phyloP scores from a whole-genome alignment of 1,140 invertebrate species.

The Drosophila pectinifera region DNA sequence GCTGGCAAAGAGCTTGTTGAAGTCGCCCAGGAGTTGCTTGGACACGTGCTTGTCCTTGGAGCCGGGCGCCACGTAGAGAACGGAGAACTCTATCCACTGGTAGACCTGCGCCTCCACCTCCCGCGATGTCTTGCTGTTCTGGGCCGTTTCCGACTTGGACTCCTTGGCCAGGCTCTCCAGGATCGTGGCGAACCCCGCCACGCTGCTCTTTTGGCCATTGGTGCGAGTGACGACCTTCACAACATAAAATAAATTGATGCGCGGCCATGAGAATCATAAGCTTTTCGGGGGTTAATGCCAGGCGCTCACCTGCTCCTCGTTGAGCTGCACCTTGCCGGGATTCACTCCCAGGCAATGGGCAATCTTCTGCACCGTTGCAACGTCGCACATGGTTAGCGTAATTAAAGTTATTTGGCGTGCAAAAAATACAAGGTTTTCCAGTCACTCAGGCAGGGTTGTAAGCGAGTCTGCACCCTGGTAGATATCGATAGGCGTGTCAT shows the following conservation, averaged over 20 bases:
- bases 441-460: no score
- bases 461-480: no score
- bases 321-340: constrained; percentile 66
- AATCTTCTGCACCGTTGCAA: constrained; percentile 76
- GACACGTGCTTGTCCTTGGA: constrained; percentile 81
- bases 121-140: constrained; percentile 59
- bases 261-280: background rate
- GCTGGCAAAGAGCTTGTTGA: constrained; percentile 86
- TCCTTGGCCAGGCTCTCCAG: constrained; percentile 84
- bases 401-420: constrained; percentile 16
- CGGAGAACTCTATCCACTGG: constrained; percentile 87
- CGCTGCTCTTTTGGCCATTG: constrained; percentile 63
- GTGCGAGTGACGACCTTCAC: constrained; percentile 79
- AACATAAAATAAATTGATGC: constrained; percentile 55
- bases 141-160: constrained; percentile 84
- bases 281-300: background rate
- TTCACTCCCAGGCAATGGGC: constrained; percentile 72
- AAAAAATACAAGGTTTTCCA: no score
- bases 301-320: constrained; percentile 69
- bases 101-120: constrained; percentile 77
- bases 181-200: constrained; percentile 86
- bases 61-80: constrained; percentile 85
- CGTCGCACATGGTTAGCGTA: constrained; percentile 72
- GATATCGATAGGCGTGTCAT: constrained; percentile 4
- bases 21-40: constrained; percentile 84